Conservation (phyloP, 2,113 vertebrate genomes). For the Nasalis larvatus region DNA sequence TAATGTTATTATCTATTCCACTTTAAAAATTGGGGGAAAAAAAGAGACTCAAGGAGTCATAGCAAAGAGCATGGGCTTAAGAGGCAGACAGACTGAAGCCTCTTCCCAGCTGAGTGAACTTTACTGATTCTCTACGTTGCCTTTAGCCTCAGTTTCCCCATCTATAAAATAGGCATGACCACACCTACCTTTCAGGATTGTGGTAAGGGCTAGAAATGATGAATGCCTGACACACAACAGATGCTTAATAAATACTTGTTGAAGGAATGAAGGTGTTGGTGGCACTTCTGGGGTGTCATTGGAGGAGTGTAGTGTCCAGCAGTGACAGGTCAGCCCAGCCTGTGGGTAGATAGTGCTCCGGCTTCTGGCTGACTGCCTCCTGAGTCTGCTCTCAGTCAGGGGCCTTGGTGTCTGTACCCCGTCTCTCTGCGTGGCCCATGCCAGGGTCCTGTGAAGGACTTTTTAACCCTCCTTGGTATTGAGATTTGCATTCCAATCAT, state of each 20-base stretch:
- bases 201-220: background rate
- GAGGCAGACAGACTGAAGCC: background rate
- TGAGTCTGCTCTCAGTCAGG: background rate
- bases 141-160: background rate
- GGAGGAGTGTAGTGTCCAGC: background rate
- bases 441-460: constrained; percentile 59
- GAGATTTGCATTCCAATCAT: constrained; percentile 65
- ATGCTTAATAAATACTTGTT: background rate
- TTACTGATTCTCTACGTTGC: background rate
- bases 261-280: background rate
- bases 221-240: background rate
- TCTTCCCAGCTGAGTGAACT: background rate
- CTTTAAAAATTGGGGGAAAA: background rate
- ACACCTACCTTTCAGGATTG: background rate
- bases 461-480: constrained; percentile 49
- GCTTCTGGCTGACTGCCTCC: background rate
- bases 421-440: background rate
- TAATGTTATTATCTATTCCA: background rate
- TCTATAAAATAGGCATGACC: background rate
- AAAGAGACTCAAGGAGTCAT: background rate
- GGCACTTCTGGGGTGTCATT: background rate
- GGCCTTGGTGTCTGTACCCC: background rate
- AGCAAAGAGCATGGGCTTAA: background rate
- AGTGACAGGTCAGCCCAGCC: background rate
- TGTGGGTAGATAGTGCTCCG: background rate